Evolutionary conservation across 2,888 invertebrate species (phyloP).

Genomic region (Operophtera brumata): DNA sequence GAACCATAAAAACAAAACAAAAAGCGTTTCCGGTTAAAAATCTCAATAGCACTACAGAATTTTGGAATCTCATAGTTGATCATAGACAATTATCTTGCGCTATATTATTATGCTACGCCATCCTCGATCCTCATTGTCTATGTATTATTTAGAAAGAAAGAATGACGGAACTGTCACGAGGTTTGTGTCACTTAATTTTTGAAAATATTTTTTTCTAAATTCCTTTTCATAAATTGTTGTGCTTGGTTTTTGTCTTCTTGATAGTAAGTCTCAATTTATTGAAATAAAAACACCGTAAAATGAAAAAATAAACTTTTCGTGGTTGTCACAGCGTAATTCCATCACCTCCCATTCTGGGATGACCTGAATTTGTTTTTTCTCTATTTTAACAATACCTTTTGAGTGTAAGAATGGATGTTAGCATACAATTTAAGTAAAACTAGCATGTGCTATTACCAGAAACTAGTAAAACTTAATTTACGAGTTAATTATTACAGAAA

Average conservation of each 20-base stretch:
- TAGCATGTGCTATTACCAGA: background rate
- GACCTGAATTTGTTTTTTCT: background rate
- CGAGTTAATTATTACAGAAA: constrained; percentile 78
- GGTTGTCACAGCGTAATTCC: background rate
- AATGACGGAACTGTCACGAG: constrained; percentile 79
- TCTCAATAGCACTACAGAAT: constrained; percentile 20
- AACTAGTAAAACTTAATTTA: background rate
- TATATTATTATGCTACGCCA: too few species aligned
- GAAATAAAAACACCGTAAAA: too few species aligned
- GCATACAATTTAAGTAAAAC: background rate
- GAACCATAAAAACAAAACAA: background rate
- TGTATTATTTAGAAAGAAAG: constrained; percentile 6
- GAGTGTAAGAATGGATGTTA: too few species aligned
- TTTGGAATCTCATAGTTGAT: background rate
- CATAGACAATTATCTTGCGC: too few species aligned
- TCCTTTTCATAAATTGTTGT: background rate
- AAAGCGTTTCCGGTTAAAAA: background rate
- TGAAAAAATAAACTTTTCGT: background rate
- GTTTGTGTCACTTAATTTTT: constrained; percentile 46
- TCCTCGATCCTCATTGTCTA: too few species aligned
- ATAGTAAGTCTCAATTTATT: background rate
- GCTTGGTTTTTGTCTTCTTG: background rate
- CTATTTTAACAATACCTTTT: background rate
- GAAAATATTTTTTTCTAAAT: constrained; percentile 20
- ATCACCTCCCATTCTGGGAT: background rate